Evolutionary conservation across 2,888 invertebrate species (phyloP).

Genomic region (Frankliniella intonsa): DNA sequence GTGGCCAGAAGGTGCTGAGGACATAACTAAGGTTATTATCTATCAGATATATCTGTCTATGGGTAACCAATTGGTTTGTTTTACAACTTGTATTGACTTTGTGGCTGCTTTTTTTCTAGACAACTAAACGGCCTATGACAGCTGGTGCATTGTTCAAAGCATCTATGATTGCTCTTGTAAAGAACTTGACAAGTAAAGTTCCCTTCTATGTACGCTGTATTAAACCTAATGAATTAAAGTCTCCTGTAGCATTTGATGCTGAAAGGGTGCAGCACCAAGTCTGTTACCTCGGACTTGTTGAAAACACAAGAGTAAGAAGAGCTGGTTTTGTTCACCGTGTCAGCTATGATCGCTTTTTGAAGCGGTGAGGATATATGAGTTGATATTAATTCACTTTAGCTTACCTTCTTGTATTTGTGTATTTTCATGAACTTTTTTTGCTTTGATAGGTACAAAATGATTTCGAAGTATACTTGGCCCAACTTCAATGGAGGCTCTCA

Average conservation of each 20-base stretch:
- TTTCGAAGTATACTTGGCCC: slow-evolving; percentile 94
- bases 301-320: slow-evolving; percentile 91
- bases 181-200: slow-evolving; percentile 84
- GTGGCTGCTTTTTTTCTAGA: slow-evolving; percentile 51
- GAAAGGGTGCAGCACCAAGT: slow-evolving; percentile 72
- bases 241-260: slow-evolving; percentile 78
- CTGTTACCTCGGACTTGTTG: slow-evolving; percentile 84
- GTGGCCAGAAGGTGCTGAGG: slow-evolving; percentile 96
- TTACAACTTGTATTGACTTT: background rate
- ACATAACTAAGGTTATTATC: slow-evolving; percentile 66
- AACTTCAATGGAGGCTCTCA: slow-evolving; percentile 76
- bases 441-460: slow-evolving; percentile 80
- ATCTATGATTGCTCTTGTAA: slow-evolving; percentile 86
- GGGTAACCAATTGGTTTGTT: slow-evolving; percentile 12
- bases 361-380: slow-evolving; percentile 53
- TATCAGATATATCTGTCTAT: background rate
- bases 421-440: background rate
- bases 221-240: slow-evolving; percentile 94
- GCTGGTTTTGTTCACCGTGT: slow-evolving; percentile 97
- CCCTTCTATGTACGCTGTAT: slow-evolving; percentile 97
- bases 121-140: slow-evolving; percentile 90
- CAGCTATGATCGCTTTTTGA: slow-evolving; percentile 86
- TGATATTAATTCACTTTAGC: slow-evolving; percentile 27
- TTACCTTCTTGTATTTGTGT: background rate
- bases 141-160: slow-evolving; percentile 92